These are phyloP conservation scores for Quadroppia sp. DNA, from an alignment of 2,888 invertebrate species.

Conservation along the genomic window DNA sequence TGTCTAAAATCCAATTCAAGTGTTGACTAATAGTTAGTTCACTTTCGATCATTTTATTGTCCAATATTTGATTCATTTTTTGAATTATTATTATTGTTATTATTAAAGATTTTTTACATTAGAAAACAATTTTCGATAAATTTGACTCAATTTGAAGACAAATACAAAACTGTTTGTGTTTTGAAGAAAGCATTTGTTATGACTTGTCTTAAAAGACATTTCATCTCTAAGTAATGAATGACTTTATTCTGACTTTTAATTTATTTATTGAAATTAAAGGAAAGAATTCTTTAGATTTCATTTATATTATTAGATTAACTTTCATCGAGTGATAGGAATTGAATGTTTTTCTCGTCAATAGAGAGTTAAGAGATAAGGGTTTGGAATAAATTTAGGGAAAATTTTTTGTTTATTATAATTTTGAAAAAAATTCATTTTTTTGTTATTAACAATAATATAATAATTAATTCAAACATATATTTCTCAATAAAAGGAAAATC, in stretches of 20 bases:
- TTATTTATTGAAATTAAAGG: constrained; percentile 27
- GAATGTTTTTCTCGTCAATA: constrained; percentile 11
- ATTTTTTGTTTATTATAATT: constrained; percentile 24
- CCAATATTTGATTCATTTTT: constrained; percentile 14
- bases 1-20: constrained; percentile 32
- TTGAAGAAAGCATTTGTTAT: too few relatives aligned
- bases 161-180: not conserved
- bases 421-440: not conserved
- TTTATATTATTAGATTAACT: constrained; percentile 24
- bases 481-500: not conserved
- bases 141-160: not conserved
- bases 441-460: too few relatives aligned
- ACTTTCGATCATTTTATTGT: constrained; percentile 11
- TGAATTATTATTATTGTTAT: not conserved
- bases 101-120: not conserved
- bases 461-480: not conserved
- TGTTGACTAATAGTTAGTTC: constrained; percentile 36
- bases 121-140: too few relatives aligned
- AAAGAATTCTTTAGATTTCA: constrained; percentile 8
- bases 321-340: constrained; percentile 21
- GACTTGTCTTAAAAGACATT: constrained; percentile 12
- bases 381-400: not conserved
- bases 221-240: not conserved
- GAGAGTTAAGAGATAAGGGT: not conserved
- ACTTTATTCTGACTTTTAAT: not conserved